Conservation (phyloP, 2,797 vertebrate genomes). For the Etheostoma perlongum region DNA sequence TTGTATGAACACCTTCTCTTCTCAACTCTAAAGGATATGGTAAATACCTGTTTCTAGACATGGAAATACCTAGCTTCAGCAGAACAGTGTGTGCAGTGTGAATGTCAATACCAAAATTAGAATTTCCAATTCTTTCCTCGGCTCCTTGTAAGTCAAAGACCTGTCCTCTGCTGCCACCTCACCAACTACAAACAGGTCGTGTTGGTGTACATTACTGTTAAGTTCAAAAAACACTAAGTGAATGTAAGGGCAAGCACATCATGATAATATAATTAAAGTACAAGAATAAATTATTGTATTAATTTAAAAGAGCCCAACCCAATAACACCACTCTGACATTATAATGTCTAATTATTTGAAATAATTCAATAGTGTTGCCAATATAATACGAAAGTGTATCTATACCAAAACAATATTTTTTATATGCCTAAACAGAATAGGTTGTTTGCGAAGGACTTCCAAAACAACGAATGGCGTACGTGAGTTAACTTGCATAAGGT, state of each 20-base stretch:
- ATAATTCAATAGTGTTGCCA: background rate
- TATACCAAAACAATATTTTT: background rate
- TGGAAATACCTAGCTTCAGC: constrained; percentile 7
- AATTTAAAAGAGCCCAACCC: background rate
- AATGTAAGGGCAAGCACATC: background rate
- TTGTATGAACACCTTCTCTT: background rate
- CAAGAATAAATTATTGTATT: background rate
- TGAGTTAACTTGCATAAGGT: too few relatives aligned
- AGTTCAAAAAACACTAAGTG: constrained; percentile 1
- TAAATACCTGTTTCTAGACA: background rate
- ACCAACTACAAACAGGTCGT: background rate
- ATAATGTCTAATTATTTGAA: background rate
- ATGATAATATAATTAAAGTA: background rate
- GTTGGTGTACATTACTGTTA: background rate
- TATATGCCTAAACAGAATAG: too few relatives aligned
- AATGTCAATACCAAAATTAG: constrained; percentile 25
- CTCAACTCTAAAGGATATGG: background rate
- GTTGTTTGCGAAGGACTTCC: too few relatives aligned
- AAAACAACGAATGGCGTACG: too few relatives aligned
- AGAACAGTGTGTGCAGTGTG: constrained; percentile 9
- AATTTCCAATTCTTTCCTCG: constrained; percentile 21
- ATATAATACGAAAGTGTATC: background rate
- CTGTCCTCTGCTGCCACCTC: constrained; percentile 9
- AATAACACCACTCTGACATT: background rate
- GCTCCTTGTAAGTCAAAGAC: constrained; percentile 8